A percentile compares a stretch with the other conserved stretches of the same genome.
These are phyloP conservation scores for Pollenia labialis DNA, from an alignment of 2,888 invertebrate genomes.

Conservation along the genomic window DNA sequence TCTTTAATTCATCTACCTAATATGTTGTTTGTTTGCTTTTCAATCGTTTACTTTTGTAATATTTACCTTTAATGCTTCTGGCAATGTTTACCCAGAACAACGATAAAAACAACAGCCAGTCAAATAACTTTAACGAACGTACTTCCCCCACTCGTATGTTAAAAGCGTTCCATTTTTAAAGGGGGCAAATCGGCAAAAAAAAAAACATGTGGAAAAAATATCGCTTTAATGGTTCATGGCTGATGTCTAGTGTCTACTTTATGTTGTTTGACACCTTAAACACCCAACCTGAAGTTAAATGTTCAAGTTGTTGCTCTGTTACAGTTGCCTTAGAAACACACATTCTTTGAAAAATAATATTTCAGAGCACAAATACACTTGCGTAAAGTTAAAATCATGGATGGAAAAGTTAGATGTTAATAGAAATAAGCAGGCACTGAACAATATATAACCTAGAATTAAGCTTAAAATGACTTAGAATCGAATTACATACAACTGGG, in stretches of 20 bases:
- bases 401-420: background rate
- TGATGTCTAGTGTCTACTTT: constrained; percentile 41
- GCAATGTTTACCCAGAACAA: constrained; percentile 42
- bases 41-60: background rate
- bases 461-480: too few species aligned
- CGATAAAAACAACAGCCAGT: constrained; percentile 14
- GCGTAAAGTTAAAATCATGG: background rate
- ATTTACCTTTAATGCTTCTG: constrained; percentile 47
- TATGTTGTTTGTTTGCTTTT: constrained; percentile 13
- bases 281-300: background rate
- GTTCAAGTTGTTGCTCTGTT: constrained; percentile 19
- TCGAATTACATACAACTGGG: too few species aligned
- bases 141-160: background rate
- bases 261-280: constrained; percentile 46
- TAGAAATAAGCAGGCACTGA: too few species aligned
- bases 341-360: constrained; percentile 10
- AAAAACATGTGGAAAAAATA: constrained; percentile 5
- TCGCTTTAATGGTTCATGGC: constrained; percentile 38
- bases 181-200: background rate
- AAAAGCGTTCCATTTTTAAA: background rate
- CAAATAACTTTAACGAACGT: background rate
- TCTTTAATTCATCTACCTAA: constrained; percentile 12
- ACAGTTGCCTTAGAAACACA: constrained; percentile 55
- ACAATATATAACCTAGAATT: too few species aligned
- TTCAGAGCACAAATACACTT: background rate